A percentile compares a stretch with the other conserved stretches of the same genome.
phyloP scores from a whole-genome alignment of 2,888 invertebrate genomes.

The Lissonota sp. region DNA sequence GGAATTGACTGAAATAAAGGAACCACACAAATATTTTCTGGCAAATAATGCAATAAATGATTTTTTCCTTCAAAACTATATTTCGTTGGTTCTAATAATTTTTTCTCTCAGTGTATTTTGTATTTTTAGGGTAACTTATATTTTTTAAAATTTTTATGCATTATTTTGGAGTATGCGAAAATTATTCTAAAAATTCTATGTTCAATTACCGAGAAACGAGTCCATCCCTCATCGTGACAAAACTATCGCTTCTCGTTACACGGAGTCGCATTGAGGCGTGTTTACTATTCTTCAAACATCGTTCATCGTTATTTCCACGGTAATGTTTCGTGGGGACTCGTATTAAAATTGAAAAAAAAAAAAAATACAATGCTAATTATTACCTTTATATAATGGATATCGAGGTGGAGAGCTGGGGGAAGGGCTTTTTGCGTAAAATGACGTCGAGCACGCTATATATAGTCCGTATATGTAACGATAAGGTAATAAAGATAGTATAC shows the following conservation, averaged over 20 bases:
- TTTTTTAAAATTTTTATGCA: neutral
- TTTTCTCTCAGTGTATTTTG: too few species aligned
- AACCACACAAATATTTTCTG: too few species aligned
- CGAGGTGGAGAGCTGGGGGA: constrained; percentile 61
- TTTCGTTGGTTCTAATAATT: too few species aligned
- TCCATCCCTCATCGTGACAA: neutral
- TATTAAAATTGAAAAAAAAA: constrained; percentile 71
- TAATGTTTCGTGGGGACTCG: constrained; percentile 29
- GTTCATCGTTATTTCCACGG: neutral
- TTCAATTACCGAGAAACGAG: neutral
- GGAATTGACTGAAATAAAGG: too few species aligned
- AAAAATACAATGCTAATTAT: constrained; percentile 28
- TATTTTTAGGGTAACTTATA: too few species aligned
- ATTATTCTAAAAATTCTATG: neutral
- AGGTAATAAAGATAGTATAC: constrained; percentile 79
- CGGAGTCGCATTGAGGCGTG: constrained; percentile 12
- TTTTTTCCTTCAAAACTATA: too few species aligned
- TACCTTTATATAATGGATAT: constrained; percentile 66
- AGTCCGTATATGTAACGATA: constrained; percentile 64
- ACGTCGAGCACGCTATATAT: constrained; percentile 71
- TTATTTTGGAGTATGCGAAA: neutral
- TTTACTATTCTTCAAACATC: constrained; percentile 36
- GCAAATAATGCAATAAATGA: too few species aligned
- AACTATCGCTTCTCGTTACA: neutral
- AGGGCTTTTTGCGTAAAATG: constrained; percentile 73